phyloP scores from a whole-genome alignment of 2,888 invertebrate species.

The Saturnia japonica region DNA sequence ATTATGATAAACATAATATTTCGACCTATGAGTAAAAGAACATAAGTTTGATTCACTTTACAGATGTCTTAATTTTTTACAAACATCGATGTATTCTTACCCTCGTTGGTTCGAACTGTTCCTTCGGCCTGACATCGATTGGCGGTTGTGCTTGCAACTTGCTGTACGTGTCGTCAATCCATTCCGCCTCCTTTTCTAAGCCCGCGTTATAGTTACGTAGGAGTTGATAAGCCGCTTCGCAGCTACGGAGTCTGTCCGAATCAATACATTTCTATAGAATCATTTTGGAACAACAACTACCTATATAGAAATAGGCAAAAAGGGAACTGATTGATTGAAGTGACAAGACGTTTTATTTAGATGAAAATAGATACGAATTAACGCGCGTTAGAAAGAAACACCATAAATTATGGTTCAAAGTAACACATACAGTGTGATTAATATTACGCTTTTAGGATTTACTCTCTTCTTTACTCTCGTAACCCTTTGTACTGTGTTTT shows the following conservation, averaged over 20 bases:
- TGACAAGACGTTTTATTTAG: background rate
- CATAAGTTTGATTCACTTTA: too few relatives aligned
- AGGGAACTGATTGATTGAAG: background rate
- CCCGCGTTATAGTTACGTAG: slow-evolving; percentile 95
- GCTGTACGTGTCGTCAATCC: slow-evolving; percentile 92
- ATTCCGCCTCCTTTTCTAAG: slow-evolving; percentile 92
- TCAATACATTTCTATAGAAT: background rate
- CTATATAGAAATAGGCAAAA: background rate
- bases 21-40: background rate
- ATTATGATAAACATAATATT: too few relatives aligned
- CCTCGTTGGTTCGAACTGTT: slow-evolving; percentile 90
- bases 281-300: background rate
- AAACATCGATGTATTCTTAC: slow-evolving; percentile 70
- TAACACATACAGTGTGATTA: too few relatives aligned
- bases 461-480: too few relatives aligned
- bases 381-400: background rate
- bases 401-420: too few relatives aligned
- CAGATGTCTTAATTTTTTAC: background rate
- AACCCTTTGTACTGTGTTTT: too few relatives aligned
- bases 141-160: slow-evolving; percentile 90
- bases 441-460: background rate
- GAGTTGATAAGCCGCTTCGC: slow-evolving; percentile 94
- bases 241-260: slow-evolving; percentile 88
- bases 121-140: slow-evolving; percentile 85
- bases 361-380: background rate